Base-by-base conservation (phyloP, 2,888 invertebrate species). In the Spicauda simplicius region DNA sequence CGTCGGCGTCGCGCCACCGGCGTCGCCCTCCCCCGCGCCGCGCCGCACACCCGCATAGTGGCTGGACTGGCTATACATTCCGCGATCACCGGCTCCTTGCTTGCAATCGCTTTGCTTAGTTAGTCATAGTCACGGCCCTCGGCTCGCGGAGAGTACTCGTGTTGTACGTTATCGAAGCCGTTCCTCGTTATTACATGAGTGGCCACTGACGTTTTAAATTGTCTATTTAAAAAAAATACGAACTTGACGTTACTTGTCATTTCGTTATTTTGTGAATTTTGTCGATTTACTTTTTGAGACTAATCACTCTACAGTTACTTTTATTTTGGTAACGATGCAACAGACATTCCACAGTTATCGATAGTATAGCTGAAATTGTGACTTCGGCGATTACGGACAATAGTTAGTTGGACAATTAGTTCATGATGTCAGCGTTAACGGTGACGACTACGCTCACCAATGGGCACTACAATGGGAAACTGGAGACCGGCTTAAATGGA, bases 1-100 rank as follows among this genome's bases (percentile, higher is more conserved):
- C 92, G 92, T 91, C 88, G 90, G 79, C 90, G 89, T 88, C 90
- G 88, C 91, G 91, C 90, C 91, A 90, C 89, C 78, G 67, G 64
- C 74, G 70, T 30, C 72, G 68, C 71, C 59, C 74, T 73, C 71
- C 71, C 69, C 57, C 81, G 50, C 57, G 2, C 82, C 79, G 83
- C 79, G 80, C 80, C 80, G 80, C 79, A 33, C 62, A 50, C 73
- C 69, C 78, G 81, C 78, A 73, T 76, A 64, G 55, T 69, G 74
- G 71, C 76, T 50, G 16, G 50, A 50, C 18, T 6, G 18, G 66
- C 70, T 70, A 78, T 78, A 85, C 84, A 85, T 85, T 87, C 87
- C 83, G 80, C 80, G 74, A 76, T 72, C 70, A 76, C 76, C 76
- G 74, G 77, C 78, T 80, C 75, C 75, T 78, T 78, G 75, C 74